Evolutionary conservation across 2,888 invertebrate genomes (phyloP), one percentile per base, ranked within the genome.

Genomic region (Aspidiotus rigidus): DNA sequence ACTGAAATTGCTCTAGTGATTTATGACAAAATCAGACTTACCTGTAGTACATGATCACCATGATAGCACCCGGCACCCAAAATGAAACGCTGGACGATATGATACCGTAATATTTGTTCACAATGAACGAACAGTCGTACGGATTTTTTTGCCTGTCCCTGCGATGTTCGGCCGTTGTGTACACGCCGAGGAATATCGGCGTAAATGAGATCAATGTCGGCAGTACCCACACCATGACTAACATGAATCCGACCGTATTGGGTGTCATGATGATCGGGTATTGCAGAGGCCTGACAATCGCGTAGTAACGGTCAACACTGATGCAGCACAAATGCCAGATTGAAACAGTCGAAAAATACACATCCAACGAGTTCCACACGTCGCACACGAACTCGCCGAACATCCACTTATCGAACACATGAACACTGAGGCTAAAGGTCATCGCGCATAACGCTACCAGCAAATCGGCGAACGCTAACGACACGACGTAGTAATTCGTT

Each of bases 401-500:
- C 74, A 91, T 81, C 96, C 96, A 96, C 75, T 81, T 82, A 62
- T 86, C 86, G 54, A 89, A 88, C 64, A 90, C 79, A 78, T 90
- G 90, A n/a, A 91, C 87, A 75, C 89, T 90, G 44, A 92, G 91
- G 79, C 93, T 93, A 79, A 93, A 93, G 71, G 91, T 90, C 93
- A 93, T 93, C 74, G 92, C 93, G 77, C 92, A 90, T 70, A 92
- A 79, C 0, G 94, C 94, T 61, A 96, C 94, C 72, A 95, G 81
- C 81, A 95, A 88, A 77, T 96, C 96, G 54, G 96, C 95, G 75
- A 93, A 88, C 1, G 96, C 96, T 71, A 96, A 80, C 66, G 93
- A 93, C 74, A 96, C 95, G 73, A 96, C 93, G 83, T 95, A 96
- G 79, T 93, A 94, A 79, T 96, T 96, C 64, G 95, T 95, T 76